Conservation (phyloP, 2,888 invertebrate genomes). For the Athrips mouffetella region DNA sequence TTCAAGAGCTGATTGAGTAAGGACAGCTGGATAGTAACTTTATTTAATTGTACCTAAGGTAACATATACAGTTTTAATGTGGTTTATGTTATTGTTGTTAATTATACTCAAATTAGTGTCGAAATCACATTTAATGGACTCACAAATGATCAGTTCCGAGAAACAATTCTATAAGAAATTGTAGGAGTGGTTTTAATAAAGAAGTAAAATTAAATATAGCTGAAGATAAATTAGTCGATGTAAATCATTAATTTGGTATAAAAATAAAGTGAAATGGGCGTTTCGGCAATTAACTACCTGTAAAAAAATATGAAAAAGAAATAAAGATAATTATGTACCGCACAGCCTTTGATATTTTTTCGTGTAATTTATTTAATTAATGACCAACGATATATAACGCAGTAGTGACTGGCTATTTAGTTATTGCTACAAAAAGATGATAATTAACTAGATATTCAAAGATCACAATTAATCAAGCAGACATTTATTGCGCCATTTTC, state of each 20-base stretch:
- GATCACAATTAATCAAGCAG: too few species aligned
- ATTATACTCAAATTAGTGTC: slow-evolving; percentile 23
- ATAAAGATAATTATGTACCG: too few species aligned
- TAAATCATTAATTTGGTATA: not conserved
- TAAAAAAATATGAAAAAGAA: not conserved
- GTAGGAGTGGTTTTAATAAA: not conserved
- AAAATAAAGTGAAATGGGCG: slow-evolving; percentile 9
- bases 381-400: too few species aligned
- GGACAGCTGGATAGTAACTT: slow-evolving; percentile 57
- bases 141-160: not conserved
- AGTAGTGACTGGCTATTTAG: too few species aligned
- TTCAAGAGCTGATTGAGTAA: slow-evolving; percentile 54
- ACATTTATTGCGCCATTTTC: too few species aligned
- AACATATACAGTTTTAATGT: slow-evolving; percentile 2
- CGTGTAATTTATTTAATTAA: too few species aligned
- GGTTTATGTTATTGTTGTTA: slow-evolving; percentile 22
- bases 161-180: not conserved
- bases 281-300: slow-evolving; percentile 3
- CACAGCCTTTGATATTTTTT: too few species aligned
- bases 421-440: too few species aligned
- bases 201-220: not conserved
- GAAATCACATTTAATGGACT: slow-evolving; percentile 9
- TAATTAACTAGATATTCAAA: too few species aligned
- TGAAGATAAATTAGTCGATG: not conserved
- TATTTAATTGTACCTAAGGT: slow-evolving; percentile 47